These are phyloP conservation scores for Hyperoplus lanceolatus DNA, from an alignment of 2,797 vertebrate species.

Conservation along the genomic window DNA sequence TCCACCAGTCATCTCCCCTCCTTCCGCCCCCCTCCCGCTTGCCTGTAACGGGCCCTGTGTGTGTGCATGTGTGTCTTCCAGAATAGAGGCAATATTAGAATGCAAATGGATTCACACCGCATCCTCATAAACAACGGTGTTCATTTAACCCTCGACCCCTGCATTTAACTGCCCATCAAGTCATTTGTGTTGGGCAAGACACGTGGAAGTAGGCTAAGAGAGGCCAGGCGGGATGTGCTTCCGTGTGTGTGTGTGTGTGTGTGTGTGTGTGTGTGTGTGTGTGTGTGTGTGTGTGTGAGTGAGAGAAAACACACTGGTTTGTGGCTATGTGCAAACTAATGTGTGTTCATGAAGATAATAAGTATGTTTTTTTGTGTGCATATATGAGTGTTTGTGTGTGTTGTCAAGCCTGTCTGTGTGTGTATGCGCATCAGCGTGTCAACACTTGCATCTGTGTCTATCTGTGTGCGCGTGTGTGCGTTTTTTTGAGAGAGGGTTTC, in stretches of 20 bases:
- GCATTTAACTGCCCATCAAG: constrained; percentile 99
- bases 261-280: constrained; percentile 7
- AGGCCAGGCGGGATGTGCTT: constrained; percentile 58
- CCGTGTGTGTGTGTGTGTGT: constrained; percentile 11
- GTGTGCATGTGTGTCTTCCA: constrained; percentile 82
- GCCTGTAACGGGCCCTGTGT: constrained; percentile 73
- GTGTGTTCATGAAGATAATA: constrained; percentile 51
- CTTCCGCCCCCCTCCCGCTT: constrained; percentile 65
- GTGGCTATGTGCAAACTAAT: constrained; percentile 39
- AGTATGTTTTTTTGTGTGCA: constrained; percentile 29
- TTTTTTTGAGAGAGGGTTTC: constrained; percentile 74
- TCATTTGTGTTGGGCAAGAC: constrained; percentile 94
- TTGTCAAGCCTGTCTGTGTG: constrained; percentile 34
- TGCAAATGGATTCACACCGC: constrained; percentile 99
- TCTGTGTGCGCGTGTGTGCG: constrained; percentile 21
- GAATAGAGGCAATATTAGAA: constrained; percentile 95
- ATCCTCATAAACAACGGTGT: constrained; percentile 99
- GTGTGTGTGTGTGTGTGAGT: not conserved
- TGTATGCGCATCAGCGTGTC: constrained; percentile 33
- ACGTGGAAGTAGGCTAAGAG: constrained; percentile 78
- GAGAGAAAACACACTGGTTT: constrained; percentile 37
- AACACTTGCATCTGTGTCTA: constrained; percentile 43
- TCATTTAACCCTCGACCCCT: constrained; percentile 98
- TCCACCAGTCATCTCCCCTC: constrained; percentile 87
- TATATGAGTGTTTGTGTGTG: constrained; percentile 36